phyloP scores from a whole-genome alignment of 2,888 invertebrate genomes.

The Troides aeacus region DNA sequence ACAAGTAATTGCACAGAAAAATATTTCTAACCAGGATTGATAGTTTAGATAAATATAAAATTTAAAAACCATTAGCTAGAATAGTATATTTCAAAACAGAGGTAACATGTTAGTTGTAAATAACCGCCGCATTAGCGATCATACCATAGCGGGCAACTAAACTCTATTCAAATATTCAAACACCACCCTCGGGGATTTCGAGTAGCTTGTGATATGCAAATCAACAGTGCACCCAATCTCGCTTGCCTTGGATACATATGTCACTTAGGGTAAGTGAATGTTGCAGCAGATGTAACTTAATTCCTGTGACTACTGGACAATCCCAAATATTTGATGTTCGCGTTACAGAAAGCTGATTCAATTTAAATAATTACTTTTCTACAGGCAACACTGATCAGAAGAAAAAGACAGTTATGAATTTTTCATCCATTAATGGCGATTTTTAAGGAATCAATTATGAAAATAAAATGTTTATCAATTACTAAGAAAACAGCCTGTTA shows the following conservation, averaged over 20 bases:
- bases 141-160: slow-evolving; percentile 15
- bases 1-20: too few relatives aligned
- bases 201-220: slow-evolving; percentile 36
- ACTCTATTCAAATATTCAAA: slow-evolving; percentile 27
- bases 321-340: neutral
- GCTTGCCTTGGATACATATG: slow-evolving; percentile 24
- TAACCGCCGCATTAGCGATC: slow-evolving; percentile 17
- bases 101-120: slow-evolving; percentile 9
- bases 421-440: too few relatives aligned
- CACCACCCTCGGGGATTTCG: slow-evolving; percentile 23
- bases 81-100: slow-evolving; percentile 7
- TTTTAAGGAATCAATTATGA: too few relatives aligned
- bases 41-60: too few relatives aligned
- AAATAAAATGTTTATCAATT: too few relatives aligned
- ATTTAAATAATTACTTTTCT: neutral
- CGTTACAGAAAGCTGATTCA: neutral
- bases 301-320: slow-evolving; percentile 1
- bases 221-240: slow-evolving; percentile 29
- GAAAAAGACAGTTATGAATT: too few relatives aligned
- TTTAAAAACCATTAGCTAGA: neutral
- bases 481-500: too few relatives aligned
- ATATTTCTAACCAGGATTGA: too few relatives aligned
- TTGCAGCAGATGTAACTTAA: slow-evolving; percentile 11
- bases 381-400: neutral
- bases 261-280: slow-evolving; percentile 25